Percentiles rank a stretch among this genome's conserved stretches.
These are phyloP conservation scores for Pseudotriccus pelzelni DNA, from an alignment of 2,797 vertebrate genomes.

Conservation along the genomic window DNA sequence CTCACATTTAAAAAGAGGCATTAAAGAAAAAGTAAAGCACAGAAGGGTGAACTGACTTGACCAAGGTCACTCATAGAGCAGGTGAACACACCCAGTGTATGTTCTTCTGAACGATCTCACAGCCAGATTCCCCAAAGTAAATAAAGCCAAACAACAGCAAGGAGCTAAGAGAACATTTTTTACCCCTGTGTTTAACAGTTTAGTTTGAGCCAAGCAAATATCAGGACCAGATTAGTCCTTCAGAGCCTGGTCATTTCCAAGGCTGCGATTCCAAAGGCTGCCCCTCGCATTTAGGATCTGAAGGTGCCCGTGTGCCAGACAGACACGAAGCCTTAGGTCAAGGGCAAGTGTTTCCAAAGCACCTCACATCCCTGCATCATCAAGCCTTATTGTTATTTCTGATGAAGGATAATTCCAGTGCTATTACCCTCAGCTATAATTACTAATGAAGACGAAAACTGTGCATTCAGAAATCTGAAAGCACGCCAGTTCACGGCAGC, in stretches of 20 bases:
- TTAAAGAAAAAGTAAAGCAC: background rate
- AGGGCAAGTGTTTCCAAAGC: background rate
- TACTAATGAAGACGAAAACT: conserved; percentile 41
- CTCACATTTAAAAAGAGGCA: background rate
- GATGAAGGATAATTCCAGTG: background rate
- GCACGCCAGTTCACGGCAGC: conserved; percentile 24
- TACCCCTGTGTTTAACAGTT: background rate
- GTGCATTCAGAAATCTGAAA: conserved; percentile 8
- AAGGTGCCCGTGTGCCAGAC: background rate
- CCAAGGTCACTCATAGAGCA: background rate
- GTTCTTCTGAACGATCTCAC: background rate
- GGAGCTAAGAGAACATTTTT: background rate
- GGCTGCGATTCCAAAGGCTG: background rate
- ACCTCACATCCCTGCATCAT: background rate
- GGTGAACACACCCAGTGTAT: background rate
- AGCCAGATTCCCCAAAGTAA: background rate
- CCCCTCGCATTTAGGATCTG: background rate
- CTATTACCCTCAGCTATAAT: conserved; percentile 36
- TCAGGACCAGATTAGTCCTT: background rate
- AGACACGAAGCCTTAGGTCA: background rate
- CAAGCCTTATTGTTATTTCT: background rate
- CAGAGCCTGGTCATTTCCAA: rapidly evolving
- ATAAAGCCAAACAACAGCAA: background rate
- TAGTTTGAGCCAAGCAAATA: background rate
- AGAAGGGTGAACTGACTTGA: background rate